A percentile compares a stretch with the other conserved stretches of the same genome.
These are phyloP conservation scores for Portevinia maculata DNA, from an alignment of 2,888 invertebrate species.

Conservation along the genomic window DNA sequence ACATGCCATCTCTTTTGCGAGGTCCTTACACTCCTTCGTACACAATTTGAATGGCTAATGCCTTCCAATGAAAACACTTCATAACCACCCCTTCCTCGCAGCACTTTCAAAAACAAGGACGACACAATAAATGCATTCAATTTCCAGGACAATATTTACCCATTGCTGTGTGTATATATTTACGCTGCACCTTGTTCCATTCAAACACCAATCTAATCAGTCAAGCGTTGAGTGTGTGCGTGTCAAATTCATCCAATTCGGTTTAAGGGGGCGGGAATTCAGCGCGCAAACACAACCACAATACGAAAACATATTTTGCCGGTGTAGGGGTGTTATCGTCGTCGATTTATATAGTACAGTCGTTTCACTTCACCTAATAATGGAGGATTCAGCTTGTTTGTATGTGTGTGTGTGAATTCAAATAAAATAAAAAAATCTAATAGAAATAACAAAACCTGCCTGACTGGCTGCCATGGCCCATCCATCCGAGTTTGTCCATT, in stretches of 20 bases:
- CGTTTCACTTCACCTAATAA: conserved; percentile 36
- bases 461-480: conserved; percentile 70
- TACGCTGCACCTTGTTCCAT: conserved; percentile 70
- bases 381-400: conserved; percentile 17
- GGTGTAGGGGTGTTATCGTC: conserved; percentile 44
- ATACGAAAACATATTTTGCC: conserved; percentile 17
- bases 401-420: conserved; percentile 33
- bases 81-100: conserved; percentile 50
- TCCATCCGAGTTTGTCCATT: conserved; percentile 63
- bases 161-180: conserved; percentile 63
- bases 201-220: conserved; percentile 22
- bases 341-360: no score
- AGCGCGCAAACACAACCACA: conserved; percentile 28
- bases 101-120: conserved; percentile 34
- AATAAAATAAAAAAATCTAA: conserved; percentile 10
- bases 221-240: conserved; percentile 19
- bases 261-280: conserved; percentile 70
- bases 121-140: conserved; percentile 56
- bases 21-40: conserved; percentile 53
- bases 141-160: conserved; percentile 72
- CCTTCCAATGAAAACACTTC: conserved; percentile 73
- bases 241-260: conserved; percentile 66
- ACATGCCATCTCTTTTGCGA: conserved; percentile 37
- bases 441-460: conserved; percentile 67
- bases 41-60: conserved; percentile 71